A percentile compares a stretch with the other conserved stretches of the same genome.
These are phyloP conservation scores for Sarcophaga variegata DNA, from an alignment of 2,888 invertebrate genomes.

Conservation along the genomic window DNA sequence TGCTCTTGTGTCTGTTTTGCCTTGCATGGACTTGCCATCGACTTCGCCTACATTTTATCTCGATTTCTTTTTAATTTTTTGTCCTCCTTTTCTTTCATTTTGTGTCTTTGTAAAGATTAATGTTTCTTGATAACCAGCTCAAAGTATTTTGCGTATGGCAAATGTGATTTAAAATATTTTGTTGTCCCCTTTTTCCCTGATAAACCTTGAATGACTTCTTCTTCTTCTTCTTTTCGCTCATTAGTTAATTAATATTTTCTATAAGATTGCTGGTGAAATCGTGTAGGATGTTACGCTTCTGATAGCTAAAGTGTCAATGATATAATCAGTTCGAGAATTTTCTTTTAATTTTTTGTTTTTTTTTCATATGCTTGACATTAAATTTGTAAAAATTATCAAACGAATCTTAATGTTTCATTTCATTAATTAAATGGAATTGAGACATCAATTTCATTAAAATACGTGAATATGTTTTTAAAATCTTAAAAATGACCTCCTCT, in stretches of 20 bases:
- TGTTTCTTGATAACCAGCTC: conserved; percentile 57
- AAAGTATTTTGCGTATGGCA: conserved; percentile 18
- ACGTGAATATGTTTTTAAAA: too few species aligned
- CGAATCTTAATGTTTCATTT: too few species aligned
- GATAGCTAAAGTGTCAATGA: conserved; percentile 13
- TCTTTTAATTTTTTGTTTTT: not conserved
- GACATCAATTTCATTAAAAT: too few species aligned
- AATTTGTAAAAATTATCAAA: too few species aligned
- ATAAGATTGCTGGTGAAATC: conserved; percentile 46
- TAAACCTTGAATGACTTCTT: conserved; percentile 29
- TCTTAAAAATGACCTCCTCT: too few species aligned
- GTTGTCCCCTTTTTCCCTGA: not conserved
- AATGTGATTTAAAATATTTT: conserved; percentile 35
- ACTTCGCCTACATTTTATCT: conserved; percentile 63
- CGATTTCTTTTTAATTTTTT: conserved; percentile 27
- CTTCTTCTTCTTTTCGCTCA: conserved; percentile 32
- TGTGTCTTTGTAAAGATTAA: conserved; percentile 58
- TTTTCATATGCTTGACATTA: too few species aligned
- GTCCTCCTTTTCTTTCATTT: not conserved
- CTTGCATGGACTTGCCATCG: conserved; percentile 40
- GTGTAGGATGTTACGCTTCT: not conserved
- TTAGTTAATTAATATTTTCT: conserved; percentile 67
- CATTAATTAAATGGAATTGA: too few species aligned
- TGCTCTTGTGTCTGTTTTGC: conserved; percentile 23
- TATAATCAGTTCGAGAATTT: conserved; percentile 22